These are phyloP conservation scores for Phengaris alcon DNA, from an alignment of 2,888 invertebrate genomes.

Conservation along the genomic window DNA sequence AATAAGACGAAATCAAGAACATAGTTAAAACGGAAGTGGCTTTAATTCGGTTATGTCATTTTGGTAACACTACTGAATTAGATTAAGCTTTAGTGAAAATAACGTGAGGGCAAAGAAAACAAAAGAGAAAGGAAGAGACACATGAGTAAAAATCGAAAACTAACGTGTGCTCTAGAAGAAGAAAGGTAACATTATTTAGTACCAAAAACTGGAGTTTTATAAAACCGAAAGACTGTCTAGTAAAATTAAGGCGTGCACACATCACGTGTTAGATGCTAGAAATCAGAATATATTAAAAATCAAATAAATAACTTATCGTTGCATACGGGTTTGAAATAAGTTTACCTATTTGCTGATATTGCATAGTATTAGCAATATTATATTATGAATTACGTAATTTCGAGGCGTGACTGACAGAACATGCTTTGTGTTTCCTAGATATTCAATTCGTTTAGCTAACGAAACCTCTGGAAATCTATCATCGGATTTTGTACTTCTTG, in stretches of 20 bases:
- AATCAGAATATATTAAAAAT: too few species aligned
- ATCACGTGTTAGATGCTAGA: too few species aligned
- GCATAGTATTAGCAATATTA: conserved; percentile 22
- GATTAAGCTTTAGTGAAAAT: background rate
- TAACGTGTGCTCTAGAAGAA: background rate
- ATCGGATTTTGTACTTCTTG: too few species aligned
- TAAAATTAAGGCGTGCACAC: too few species aligned
- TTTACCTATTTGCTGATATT: background rate
- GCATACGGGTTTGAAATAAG: background rate
- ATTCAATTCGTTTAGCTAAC: background rate
- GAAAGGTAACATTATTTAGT: too few species aligned
- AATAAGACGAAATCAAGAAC: background rate
- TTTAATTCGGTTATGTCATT: background rate
- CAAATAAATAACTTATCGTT: background rate
- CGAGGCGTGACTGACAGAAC: conserved; percentile 19
- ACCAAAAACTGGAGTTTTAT: too few species aligned
- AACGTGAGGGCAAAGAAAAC: background rate
- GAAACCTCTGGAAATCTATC: too few species aligned
- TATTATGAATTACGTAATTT: background rate
- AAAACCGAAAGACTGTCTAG: too few species aligned
- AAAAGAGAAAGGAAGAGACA: background rate
- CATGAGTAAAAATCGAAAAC: background rate
- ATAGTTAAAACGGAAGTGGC: background rate
- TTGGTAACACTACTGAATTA: background rate
- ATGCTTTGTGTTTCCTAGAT: conserved; percentile 5